Conservation (phyloP, 1,140 invertebrate species). For the Euschistus heros region DNA sequence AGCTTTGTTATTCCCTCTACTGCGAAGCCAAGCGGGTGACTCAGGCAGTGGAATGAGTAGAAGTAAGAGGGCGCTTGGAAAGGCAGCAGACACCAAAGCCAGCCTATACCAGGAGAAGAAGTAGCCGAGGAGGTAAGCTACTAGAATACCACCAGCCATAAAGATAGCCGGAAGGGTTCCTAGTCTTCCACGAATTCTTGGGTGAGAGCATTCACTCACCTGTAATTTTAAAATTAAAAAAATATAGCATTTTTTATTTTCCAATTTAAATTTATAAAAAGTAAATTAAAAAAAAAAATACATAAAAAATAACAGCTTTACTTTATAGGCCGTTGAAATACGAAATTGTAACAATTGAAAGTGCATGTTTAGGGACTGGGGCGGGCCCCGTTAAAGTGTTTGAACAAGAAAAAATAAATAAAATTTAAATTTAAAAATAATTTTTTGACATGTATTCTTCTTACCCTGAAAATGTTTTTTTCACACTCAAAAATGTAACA, state of each 20-base stretch:
- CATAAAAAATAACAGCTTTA: no score
- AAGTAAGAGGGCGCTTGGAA: constrained; percentile 38
- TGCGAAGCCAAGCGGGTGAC: constrained; percentile 44
- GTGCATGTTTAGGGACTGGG: no score
- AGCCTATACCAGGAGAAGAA: constrained; percentile 46
- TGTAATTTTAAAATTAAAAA: constrained; percentile 32
- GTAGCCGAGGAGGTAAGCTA: constrained; percentile 46
- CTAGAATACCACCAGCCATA: constrained; percentile 50
- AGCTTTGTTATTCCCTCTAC: constrained; percentile 38
- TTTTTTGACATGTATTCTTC: no score
- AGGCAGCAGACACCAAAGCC: constrained; percentile 38
- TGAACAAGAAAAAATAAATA: no score
- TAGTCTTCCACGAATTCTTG: constrained; percentile 47
- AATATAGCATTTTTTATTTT: neutral
- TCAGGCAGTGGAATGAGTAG: constrained; percentile 44
- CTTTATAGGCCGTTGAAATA: no score
- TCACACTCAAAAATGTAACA: no score
- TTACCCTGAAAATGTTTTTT: no score
- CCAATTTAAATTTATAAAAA: neutral
- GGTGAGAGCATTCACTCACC: constrained; percentile 52
- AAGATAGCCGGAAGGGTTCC: constrained; percentile 50
- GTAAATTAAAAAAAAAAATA: no score
- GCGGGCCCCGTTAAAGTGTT: no score
- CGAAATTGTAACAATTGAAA: no score
- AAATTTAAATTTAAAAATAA: no score